Base-by-base conservation (phyloP, 2,113 vertebrate genomes). In the Trichechus manatus region DNA sequence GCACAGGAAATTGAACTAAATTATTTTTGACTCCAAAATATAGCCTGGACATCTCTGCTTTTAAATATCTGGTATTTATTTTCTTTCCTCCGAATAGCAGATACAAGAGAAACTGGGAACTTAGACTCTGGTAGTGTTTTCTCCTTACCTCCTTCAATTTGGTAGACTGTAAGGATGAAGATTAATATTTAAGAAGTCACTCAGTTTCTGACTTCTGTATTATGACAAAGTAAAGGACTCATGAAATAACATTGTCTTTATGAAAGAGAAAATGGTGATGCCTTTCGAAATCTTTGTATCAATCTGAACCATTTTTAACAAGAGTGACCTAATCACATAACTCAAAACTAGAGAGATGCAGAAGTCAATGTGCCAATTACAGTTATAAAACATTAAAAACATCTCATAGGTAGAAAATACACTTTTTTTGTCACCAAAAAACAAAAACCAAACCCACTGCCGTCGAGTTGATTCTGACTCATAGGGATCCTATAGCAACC, bases 231-330 rank as follows among this genome's bases (percentile, higher is more conserved):
- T 29, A 61, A 86, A 82, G 53, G 39, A 68, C 14, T 90, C 47
- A 27, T 0, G 23, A 88, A 86, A 92, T 68, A 63, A 63, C 39
- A 19, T 3, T 87, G 50, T 61, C 93, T 95, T 96, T 50, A 89
- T 36, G 64, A 66, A 84, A 14, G 50, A 64, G 19, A 47, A 95
- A 87, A 87, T 0, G 2, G 17, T 6, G 50, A 75, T 63, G n/a
- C 0, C 25, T 92, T 89, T 87, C 44, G 25, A 94, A 95, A 50
- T 92, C 25, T 47, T 93, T 75, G 56, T 68, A 50, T 72, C 66
- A 93, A 93, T 92, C 53, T 79, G 29, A 83, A 80, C 33, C 23
- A 89, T 64, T 94, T 96, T 91, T 85, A 89, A 94, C 4, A 5
- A 74, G 36, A 9, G 86, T 74, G 74, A 89, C 19, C 56, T 63